Evolutionary conservation across 2,113 vertebrate genomes (phyloP).

Genomic region (Ictalurus punctatus): DNA sequence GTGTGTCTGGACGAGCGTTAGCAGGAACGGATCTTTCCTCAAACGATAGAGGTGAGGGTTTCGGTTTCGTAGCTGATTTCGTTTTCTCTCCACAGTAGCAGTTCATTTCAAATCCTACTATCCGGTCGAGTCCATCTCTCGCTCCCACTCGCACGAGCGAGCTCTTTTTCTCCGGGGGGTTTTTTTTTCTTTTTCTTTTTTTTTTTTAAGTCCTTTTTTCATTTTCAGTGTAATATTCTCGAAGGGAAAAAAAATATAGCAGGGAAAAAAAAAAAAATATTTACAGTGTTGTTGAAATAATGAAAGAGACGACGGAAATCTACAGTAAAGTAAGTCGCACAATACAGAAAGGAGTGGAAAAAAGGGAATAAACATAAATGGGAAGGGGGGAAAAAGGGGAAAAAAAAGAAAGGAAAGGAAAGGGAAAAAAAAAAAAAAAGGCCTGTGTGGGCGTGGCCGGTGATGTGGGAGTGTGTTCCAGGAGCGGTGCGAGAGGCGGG

Average conservation of each 20-base stretch:
- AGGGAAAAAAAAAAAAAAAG: slow-evolving; percentile 57
- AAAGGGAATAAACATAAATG: slow-evolving; percentile 48
- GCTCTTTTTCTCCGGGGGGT: slow-evolving; percentile 62
- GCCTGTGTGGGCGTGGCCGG: slow-evolving; percentile 52
- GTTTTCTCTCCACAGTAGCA: slow-evolving; percentile 82
- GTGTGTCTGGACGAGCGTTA: slow-evolving; percentile 9
- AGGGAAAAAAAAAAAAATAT: slow-evolving; percentile 75
- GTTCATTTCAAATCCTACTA: slow-evolving; percentile 78
- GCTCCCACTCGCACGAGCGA: slow-evolving; percentile 64
- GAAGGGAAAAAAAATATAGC: slow-evolving; percentile 61
- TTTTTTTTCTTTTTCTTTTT: slow-evolving; percentile 59
- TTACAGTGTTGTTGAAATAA: slow-evolving; percentile 99
- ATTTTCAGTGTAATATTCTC: slow-evolving; percentile 77
- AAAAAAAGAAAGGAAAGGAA: slow-evolving; percentile 60
- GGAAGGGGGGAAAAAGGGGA: background rate
- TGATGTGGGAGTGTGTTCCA: slow-evolving; percentile 38
- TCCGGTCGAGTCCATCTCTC: slow-evolving; percentile 82
- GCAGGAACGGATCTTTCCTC: background rate
- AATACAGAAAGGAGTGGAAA: slow-evolving; percentile 83
- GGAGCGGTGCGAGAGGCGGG: slow-evolving; percentile 20
- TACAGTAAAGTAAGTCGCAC: slow-evolving; percentile 98
- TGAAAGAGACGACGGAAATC: slow-evolving; percentile 96
- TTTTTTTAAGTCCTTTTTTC: slow-evolving; percentile 77
- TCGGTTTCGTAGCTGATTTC: slow-evolving; percentile 24
- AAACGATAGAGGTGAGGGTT: background rate